A percentile compares a stretch with the other conserved stretches of the same genome.
phyloP scores from a whole-genome alignment of 2,888 invertebrate species.

The Nephrotoma flavescens region DNA sequence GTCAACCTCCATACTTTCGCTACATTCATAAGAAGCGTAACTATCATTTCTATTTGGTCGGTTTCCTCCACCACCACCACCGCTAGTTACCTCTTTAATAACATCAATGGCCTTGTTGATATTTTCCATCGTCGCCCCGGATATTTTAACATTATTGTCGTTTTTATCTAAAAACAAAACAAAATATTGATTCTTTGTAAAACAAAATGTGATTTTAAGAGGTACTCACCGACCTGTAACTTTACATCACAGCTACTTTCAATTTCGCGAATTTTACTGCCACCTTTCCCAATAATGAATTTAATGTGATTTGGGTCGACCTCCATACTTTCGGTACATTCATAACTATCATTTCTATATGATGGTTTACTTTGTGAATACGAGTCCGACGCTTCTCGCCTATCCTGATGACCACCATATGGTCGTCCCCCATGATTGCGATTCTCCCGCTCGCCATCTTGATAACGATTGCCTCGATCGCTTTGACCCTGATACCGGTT shows the following conservation, averaged over 20 bases:
- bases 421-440: background rate
- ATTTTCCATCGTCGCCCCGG: constrained; percentile 22
- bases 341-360: background rate
- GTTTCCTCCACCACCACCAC: background rate
- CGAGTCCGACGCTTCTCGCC: background rate
- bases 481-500: background rate
- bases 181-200: background rate
- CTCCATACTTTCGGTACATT: constrained; percentile 15
- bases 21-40: background rate
- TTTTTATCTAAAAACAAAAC: constrained; percentile 13
- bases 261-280: constrained; percentile 69
- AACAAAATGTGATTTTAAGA: background rate
- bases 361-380: background rate
- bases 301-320: constrained; percentile 32
- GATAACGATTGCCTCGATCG: background rate
- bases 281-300: constrained; percentile 61
- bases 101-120: constrained; percentile 27
- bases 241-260: constrained; percentile 55
- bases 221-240: constrained; percentile 43
- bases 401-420: background rate
- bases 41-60: background rate
- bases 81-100: constrained; percentile 27
- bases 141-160: constrained; percentile 24
- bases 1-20: constrained; percentile 19
- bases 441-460: background rate